Conservation (phyloP, 2,797 vertebrate genomes). For the Trachurus trachurus region DNA sequence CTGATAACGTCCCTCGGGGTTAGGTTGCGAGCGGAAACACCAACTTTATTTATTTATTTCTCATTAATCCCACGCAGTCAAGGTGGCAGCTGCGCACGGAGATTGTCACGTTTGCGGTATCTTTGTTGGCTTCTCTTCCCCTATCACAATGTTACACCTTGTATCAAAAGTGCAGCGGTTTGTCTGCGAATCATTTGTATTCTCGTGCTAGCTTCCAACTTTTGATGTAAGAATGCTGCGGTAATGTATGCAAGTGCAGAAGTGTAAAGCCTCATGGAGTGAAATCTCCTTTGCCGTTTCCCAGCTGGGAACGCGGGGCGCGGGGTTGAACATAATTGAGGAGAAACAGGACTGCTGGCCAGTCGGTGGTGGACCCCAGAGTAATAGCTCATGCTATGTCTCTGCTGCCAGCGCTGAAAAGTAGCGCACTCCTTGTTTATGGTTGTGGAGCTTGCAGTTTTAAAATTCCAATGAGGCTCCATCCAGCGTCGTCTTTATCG, state of each 20-base stretch:
- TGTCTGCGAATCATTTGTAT: constrained; percentile 34
- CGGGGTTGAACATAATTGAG: constrained; percentile 53
- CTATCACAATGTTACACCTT: constrained; percentile 72
- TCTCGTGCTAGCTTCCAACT: constrained; percentile 19
- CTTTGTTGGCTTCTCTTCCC: constrained; percentile 46
- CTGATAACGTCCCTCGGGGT: constrained; percentile 70
- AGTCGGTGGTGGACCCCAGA: constrained; percentile 59
- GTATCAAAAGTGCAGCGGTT: constrained; percentile 44
- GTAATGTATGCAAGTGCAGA: constrained; percentile 40
- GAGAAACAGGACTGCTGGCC: constrained; percentile 56
- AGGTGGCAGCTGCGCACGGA: constrained; percentile 55
- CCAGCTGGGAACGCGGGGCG: constrained; percentile 47
- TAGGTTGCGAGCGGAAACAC: constrained; percentile 52
- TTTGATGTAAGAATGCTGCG: constrained; percentile 24
- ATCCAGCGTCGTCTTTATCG: constrained; percentile 63
- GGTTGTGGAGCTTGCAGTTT: constrained; percentile 61
- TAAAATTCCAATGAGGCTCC: constrained; percentile 77
- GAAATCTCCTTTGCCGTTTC: constrained; percentile 33
- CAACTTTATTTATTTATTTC: constrained; percentile 68
- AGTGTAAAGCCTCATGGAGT: constrained; percentile 36
- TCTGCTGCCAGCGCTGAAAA: constrained; percentile 65
- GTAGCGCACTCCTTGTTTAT: constrained; percentile 68
- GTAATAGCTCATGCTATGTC: constrained; percentile 62
- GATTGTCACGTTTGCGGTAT: constrained; percentile 59
- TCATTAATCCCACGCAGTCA: constrained; percentile 65